Evolutionary conservation across 2,797 vertebrate genomes (phyloP), one percentile per base, ranked within the genome.

Genomic region (Pteronotus mesoamericanus): DNA sequence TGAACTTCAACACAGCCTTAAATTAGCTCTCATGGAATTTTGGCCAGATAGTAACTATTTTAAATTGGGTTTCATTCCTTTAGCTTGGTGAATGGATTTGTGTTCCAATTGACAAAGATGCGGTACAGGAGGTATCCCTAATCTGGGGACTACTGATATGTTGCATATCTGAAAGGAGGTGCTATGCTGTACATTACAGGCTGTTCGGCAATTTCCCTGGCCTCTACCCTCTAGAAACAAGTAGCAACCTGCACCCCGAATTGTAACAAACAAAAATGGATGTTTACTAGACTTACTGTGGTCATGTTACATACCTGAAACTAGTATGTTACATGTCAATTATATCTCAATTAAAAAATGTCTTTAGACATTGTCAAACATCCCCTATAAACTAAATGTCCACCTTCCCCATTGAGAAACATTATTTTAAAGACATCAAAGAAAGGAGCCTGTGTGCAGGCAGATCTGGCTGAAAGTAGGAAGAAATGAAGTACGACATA

Each of bases 21-120:
- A 86, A 26, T n/a, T 64, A 64, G 14, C 94, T 94, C 66, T 77
- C 75, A 95, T 57, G 69, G 46, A 94, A 75, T 92, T 71, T 82
- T 91, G 64, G 79, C 55, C 75, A 89, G 37, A 64, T 2, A 78
- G 46, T 83, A 26, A 72, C 19, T 4, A 78, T 66, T 94, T 94
- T 61, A 86, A 89, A 94, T 2, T 39, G 9, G 74, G 37, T 87
- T 75, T 87, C 37, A 55, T 74, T 59, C 39, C 24, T 72, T 80
- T n/a, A 42, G 34, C 26, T 75, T 77, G 24, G 10, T 91, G 68
- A 95, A 86, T 57, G 83, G 44, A 53, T 39, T 14, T 72, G 32
- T 53, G n/a, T 16, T 87, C 46, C 69, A 85, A 51, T 5, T 22
- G 24, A 86, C 29, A 34, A 82, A 96, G 57, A 68, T 21, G 32